Percentiles rank a stretch among this genome's conserved stretches.
Conservation (phyloP, 2,797 vertebrate genomes). For the Tiaroga cobitis region DNA sequence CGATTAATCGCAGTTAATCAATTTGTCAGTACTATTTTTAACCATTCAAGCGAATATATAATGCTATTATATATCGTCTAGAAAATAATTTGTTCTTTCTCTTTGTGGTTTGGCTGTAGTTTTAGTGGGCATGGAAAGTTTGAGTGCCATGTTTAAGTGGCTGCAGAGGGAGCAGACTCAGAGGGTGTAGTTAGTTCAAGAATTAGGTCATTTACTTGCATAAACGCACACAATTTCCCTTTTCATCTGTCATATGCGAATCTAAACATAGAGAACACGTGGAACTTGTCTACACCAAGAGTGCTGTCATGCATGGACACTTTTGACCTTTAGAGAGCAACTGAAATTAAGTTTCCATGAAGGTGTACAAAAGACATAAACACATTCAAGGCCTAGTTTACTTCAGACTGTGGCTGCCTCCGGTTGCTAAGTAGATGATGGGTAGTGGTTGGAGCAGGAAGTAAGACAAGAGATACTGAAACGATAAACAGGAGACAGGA, state of each 20-base stretch:
- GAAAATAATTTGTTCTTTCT: neutral
- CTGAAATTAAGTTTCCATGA: neutral
- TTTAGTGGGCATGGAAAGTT: slow-evolving; percentile 68
- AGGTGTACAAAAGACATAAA: slow-evolving; percentile 32
- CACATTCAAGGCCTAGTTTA: slow-evolving; percentile 17
- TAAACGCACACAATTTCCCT: slow-evolving; percentile 9
- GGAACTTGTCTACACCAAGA: neutral
- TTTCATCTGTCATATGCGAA: neutral
- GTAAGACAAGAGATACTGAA: slow-evolving; percentile 71
- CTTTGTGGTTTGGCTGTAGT: slow-evolving; percentile 43
- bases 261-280: neutral
- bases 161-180: neutral
- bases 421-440: slow-evolving; percentile 74
- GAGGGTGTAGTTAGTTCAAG: slow-evolving; percentile 7
- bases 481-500: slow-evolving; percentile 78
- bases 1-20: too few species aligned
- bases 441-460: slow-evolving; percentile 73
- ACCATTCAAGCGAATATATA: neutral
- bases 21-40: neutral
- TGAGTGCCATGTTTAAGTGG: slow-evolving; percentile 55
- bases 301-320: neutral
- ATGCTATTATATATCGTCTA: neutral
- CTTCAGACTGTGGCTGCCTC: slow-evolving; percentile 65
- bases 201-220: slow-evolving; percentile 15
- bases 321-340: neutral